Base-by-base conservation (phyloP, 2,888 invertebrate species). In the Parasteatoda lunata region DNA sequence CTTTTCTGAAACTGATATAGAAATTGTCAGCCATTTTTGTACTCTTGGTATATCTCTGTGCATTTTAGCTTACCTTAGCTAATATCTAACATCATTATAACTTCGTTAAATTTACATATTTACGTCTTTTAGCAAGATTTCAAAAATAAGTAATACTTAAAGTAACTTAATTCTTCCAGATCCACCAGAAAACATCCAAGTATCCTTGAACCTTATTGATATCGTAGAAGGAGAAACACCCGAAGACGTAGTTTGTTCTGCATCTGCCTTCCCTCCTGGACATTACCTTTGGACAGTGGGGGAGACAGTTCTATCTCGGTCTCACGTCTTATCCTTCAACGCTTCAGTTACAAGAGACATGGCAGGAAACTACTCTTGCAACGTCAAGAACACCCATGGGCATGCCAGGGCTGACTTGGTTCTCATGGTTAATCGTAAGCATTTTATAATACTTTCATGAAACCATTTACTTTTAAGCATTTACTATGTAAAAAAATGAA, bases 381-480 rank as follows among this genome's bases (percentile, higher is more conserved):
- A 92, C 88, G 92, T 92, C 69, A 90, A 91, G 88, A 93, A 97
- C 92, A 94, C 95, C 89, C 97, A 97, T 90, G 97, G 97, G 47
- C 94, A 93, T 78, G 94, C 94, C 89, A 94, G 94, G 75, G 94
- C 95, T 9, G 94, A 94, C 47, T 95, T 96, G 4, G 93, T 93
- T 89, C 93, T 97, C 90, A 95, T 96, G 92, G 96, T 97, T 65
- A 94, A 95, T 93, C 97, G 97, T 97, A 93, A 95, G 95, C 94
- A 85, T 4, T 15, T 30, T 30, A 30, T 4, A 9, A 13, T 59
- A 59, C 5, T 59, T 59, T 13, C 30, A 30, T 30, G 30, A 30
- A 30, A 30, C 30, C 0, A 30, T 30, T 30, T 30, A 30, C 30
- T 30, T 30, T 30, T 30, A 30, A 30, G 30, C 30, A 30, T 30